Evolutionary conservation across 2,888 invertebrate genomes (phyloP), one percentile per base, ranked within the genome.

Genomic region (Melanotus villosus): DNA sequence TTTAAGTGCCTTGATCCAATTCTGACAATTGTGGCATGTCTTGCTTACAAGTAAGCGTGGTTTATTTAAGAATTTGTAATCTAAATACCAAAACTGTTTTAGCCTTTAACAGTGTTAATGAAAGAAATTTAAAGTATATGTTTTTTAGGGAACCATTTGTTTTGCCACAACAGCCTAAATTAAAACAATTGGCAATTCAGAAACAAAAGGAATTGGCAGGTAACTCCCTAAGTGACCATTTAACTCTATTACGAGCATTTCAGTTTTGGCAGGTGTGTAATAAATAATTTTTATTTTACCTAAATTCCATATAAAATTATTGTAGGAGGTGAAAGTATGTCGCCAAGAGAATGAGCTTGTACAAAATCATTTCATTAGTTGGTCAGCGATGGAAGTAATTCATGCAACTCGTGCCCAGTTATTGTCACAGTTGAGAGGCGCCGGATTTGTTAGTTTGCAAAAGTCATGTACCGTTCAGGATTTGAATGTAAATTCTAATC

Each of bases 1-100:
- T 89, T 98, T 75, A 95, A 95, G 82, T 99, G 99, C 83, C 86
- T 98, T 32, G 96, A 97, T 83, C 98, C 98, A 0, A 89, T 99
- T 26, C 85, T 97, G 63, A 97, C 97, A 1, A 93, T 99, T 38
- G 95, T 95, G 0, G 94, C 97, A 80, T 90, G 92, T 73, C 87
- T 98, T 75, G 92, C 96, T 0, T 90, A 92, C 80, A 90, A 89
- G 87, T 92, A 88, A 47, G 47, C 21, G 16, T 2, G 18, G 0
- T 43, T 34, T 34, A 12, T 34, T 12, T 50, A 14, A 16, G 1
- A 1, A 50, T 50, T 50, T 50, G 12, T 7, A 14, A 19, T 21
- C 12, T 47, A 26, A 5, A 5, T 26, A 26, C 7, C 3, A 26
- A 26, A 26, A n/a, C n/a, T n/a, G n/a, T n/a, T n/a, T n/a, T n/a